Evolutionary conservation across 2,888 invertebrate genomes (phyloP).

Genomic region (Cantharis lateralis): DNA sequence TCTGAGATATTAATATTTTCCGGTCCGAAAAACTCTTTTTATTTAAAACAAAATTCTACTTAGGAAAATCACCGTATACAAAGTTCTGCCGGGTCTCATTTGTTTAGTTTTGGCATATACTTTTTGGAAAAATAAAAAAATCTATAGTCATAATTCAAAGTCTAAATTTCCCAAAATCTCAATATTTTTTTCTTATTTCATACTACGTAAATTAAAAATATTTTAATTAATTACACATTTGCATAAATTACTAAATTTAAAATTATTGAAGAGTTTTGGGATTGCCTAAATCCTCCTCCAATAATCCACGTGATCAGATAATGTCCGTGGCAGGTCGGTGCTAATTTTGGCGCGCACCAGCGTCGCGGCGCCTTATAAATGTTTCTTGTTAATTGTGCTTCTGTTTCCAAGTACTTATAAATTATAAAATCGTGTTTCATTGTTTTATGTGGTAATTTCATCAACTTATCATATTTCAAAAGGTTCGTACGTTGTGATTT

Average conservation of each 20-base stretch:
- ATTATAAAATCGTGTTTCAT: constrained; percentile 8
- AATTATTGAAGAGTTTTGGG: not conserved
- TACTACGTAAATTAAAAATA: too few relatives aligned
- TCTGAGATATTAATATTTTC: too few relatives aligned
- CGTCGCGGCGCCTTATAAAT: constrained; percentile 34
- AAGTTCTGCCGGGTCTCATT: too few relatives aligned
- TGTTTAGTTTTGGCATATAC: too few relatives aligned
- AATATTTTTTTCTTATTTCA: too few relatives aligned
- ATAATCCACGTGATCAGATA: constrained; percentile 23
- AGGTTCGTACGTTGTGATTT: not conserved
- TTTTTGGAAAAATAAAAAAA: too few relatives aligned
- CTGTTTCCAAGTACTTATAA: constrained; percentile 22
- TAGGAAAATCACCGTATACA: too few relatives aligned
- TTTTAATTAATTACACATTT: not conserved
- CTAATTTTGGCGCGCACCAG: constrained; percentile 42
- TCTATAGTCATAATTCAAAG: too few relatives aligned
- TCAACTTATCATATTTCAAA: not conserved
- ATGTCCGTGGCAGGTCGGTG: constrained; percentile 36
- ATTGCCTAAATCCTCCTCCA: constrained; percentile 23
- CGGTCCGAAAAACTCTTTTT: too few relatives aligned
- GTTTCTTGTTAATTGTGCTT: constrained; percentile 27
- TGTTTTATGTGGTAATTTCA: constrained; percentile 6
- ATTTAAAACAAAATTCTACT: too few relatives aligned
- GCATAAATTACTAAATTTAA: constrained; percentile 8
- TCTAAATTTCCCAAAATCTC: too few relatives aligned